Conservation (phyloP, 2,888 invertebrate species). For the Pollenia angustigena region DNA sequence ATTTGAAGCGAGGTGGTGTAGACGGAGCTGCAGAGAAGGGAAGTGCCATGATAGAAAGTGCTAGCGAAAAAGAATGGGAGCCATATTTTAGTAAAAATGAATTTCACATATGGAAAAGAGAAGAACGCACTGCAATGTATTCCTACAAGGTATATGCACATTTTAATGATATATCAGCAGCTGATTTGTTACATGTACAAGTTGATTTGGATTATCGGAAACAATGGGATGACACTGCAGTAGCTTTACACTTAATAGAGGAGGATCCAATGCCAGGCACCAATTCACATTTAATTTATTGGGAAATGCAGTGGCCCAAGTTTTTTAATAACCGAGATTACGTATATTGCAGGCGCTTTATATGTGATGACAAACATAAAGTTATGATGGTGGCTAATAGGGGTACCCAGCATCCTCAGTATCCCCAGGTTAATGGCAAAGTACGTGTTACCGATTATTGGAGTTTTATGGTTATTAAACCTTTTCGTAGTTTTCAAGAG, state of each 20-base stretch:
- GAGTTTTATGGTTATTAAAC: slow-evolving; percentile 94
- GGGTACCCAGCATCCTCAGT: slow-evolving; percentile 88
- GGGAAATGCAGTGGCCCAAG: slow-evolving; percentile 95
- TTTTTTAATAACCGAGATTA: slow-evolving; percentile 94
- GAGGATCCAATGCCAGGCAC: slow-evolving; percentile 85
- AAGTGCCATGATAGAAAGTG: slow-evolving; percentile 75
- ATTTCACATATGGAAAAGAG: slow-evolving; percentile 92
- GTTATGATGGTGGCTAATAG: slow-evolving; percentile 88
- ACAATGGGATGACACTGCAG: slow-evolving; percentile 92
- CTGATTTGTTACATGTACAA: slow-evolving; percentile 92
- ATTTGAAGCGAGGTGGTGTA: slow-evolving; percentile 55
- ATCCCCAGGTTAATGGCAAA: slow-evolving; percentile 88
- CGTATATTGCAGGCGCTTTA: slow-evolving; percentile 90
- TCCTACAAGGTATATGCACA: slow-evolving; percentile 95
- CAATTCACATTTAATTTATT: slow-evolving; percentile 91
- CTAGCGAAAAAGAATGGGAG: slow-evolving; percentile 84
- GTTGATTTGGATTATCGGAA: slow-evolving; percentile 91
- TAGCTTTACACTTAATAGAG: slow-evolving; percentile 89
- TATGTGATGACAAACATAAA: slow-evolving; percentile 86
- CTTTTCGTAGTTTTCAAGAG: slow-evolving; percentile 83
- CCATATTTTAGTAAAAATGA: slow-evolving; percentile 92
- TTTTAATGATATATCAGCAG: slow-evolving; percentile 91
- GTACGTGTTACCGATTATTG: slow-evolving; percentile 92
- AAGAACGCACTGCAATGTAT: slow-evolving; percentile 89
- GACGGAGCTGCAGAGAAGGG: slow-evolving; percentile 61